Evolutionary conservation across 2,113 vertebrate species (phyloP), one percentile per base, ranked within the genome.

Genomic region (Etheostoma cragini): DNA sequence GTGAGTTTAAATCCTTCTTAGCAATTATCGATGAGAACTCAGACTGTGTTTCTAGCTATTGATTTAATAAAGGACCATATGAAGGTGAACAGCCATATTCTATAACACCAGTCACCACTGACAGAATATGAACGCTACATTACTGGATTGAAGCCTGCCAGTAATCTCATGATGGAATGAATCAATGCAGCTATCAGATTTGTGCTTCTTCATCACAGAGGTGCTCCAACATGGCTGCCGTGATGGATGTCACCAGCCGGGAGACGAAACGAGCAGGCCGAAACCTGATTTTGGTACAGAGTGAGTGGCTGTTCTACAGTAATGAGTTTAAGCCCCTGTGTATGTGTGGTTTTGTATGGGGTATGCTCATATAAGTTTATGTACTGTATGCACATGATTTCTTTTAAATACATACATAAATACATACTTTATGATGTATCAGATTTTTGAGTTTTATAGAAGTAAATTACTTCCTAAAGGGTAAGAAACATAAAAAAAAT

Each of bases 171-270:
- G 80, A 83, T 60, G 83, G 64, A n/a, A 17, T 2, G 22, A 84
- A 87, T 92, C 87, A 66, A 90, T 88, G 69, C 56, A 21, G 70
- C 83, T 62, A 84, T 91, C 85, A 75, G 76, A 77, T 90, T 79
- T 86, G 81, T 72, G 87, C 79, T 72, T 80, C 78, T 84, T 87
- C 83, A 68, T 88, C 72, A 74, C 33, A 2, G 52, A 75, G 84
- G 47, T 42, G 53, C 74, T 81, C 19, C 38, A 24, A 53, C 21
- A 42, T 3, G 70, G 62, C 49, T 65, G 81, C 26, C 1, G 1
- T 84, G 58, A 87, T 83, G 76, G 72, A 82, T 87, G 78, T 80
- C 76, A 86, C 79, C 69, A 30, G 70, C 45, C 68, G 15, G 52
- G 77, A 76, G 80, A 71, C 0, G 30, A 24, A 50, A 12, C 4